These are phyloP conservation scores for Saccostrea glomerata DNA, from an alignment of 1,140 invertebrate species.

Conservation along the genomic window DNA sequence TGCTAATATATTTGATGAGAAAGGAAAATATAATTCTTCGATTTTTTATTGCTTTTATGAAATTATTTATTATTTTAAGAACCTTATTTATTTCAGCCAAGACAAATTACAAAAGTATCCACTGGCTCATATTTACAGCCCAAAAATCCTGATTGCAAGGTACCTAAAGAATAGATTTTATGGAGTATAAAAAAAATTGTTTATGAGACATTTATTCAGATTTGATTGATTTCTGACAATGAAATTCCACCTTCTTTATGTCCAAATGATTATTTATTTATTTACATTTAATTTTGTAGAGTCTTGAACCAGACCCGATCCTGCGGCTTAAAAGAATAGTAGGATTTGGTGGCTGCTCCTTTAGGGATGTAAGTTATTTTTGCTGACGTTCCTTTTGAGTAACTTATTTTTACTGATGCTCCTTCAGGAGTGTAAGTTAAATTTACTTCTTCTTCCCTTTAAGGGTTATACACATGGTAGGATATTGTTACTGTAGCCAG, in stretches of 20 bases:
- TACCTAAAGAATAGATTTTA: not conserved
- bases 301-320: conserved; percentile 77
- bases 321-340: conserved; percentile 76
- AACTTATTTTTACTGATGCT: no score
- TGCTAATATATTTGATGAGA: not conserved
- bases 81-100: not conserved
- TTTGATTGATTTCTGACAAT: not conserved
- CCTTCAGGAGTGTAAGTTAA: no score
- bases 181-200: not conserved
- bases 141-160: conserved; percentile 20
- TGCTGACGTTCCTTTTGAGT: not conserved
- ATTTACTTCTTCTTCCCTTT: no score
- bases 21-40: not conserved
- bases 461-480: no score
- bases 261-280: not conserved
- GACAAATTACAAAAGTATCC: conserved; percentile 19
- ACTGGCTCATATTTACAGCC: conserved; percentile 26
- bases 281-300: conserved; percentile 63
- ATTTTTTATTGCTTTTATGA: not conserved
- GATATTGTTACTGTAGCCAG: no score
- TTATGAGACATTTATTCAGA: not conserved
- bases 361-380: conserved; percentile 70
- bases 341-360: conserved; percentile 76
- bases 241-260: not conserved
- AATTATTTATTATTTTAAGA: not conserved